Percentiles rank a stretch among this genome's conserved stretches.
These are phyloP conservation scores for Taeniopygia guttata DNA, from an alignment of 2,797 vertebrate genomes.

Conservation along the genomic window DNA sequence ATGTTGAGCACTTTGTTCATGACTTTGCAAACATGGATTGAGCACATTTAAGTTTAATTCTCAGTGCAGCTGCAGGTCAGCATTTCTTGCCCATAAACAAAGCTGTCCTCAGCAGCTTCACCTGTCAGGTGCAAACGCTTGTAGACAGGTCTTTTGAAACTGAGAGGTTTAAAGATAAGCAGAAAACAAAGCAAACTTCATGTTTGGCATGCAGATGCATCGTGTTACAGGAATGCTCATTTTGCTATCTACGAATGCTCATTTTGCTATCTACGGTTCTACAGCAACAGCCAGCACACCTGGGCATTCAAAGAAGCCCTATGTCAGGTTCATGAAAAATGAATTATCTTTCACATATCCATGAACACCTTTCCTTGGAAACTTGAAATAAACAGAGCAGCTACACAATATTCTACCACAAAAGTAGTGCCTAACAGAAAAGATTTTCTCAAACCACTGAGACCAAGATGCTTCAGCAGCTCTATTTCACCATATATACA, in stretches of 20 bases:
- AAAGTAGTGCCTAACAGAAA: background rate
- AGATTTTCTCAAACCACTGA: background rate
- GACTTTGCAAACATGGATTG: background rate
- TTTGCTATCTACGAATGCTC: background rate
- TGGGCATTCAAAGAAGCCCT: background rate
- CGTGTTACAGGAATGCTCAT: fast-evolving
- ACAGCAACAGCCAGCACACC: background rate
- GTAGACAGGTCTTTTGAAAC: background rate
- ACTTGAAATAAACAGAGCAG: background rate
- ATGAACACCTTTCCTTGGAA: background rate
- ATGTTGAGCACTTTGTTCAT: background rate
- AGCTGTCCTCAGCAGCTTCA: background rate
- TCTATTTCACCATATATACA: background rate
- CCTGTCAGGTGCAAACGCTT: background rate
- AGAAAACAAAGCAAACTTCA: background rate
- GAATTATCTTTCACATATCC: background rate
- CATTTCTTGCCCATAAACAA: background rate
- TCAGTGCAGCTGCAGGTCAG: background rate
- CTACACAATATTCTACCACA: background rate
- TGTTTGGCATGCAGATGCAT: background rate
- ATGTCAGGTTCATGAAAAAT: background rate
- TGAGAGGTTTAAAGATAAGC: background rate
- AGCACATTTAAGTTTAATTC: background rate
- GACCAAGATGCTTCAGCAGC: background rate
- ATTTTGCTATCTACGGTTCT: background rate